phyloP scores from a whole-genome alignment of 2,888 invertebrate genomes.

The Dicyrtoma fusca region DNA sequence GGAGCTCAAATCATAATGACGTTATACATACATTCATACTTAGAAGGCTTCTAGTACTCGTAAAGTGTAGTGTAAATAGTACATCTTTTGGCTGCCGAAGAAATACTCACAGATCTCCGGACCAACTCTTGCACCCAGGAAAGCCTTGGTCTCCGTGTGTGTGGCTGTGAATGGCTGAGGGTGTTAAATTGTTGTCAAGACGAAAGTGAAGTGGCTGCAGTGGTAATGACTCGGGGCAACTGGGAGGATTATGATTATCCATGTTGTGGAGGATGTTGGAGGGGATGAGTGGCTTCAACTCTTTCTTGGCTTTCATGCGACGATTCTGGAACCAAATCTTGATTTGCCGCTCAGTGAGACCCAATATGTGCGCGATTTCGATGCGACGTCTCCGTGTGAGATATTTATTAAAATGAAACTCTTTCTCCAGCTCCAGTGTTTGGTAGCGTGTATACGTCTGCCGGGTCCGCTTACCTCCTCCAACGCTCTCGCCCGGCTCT shows the following conservation, averaged over 20 bases:
- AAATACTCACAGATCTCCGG: not conserved
- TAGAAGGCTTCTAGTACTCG: no score
- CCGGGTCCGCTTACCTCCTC: constrained; percentile 59
- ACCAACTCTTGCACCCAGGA: not conserved
- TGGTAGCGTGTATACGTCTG: constrained; percentile 60
- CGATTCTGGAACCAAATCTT: constrained; percentile 63
- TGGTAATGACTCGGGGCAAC: constrained; percentile 5
- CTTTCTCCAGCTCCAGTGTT: constrained; percentile 62
- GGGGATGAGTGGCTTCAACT: constrained; percentile 48
- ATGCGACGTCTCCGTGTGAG: constrained; percentile 63
- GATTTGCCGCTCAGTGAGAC: constrained; percentile 63
- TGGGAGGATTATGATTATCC: not conserved
- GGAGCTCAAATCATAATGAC: no score
- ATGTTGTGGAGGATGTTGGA: not conserved
- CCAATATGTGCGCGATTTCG: constrained; percentile 63
- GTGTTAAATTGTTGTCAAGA: constrained; percentile 22
- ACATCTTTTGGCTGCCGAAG: no score
- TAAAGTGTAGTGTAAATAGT: no score
- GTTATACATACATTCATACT: no score
- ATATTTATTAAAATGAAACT: constrained; percentile 64
- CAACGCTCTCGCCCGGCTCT: constrained; percentile 57
- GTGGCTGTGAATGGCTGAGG: not conserved
- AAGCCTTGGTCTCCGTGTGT: not conserved
- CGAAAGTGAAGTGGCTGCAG: constrained; percentile 15
- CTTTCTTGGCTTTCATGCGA: constrained; percentile 64